Conservation (phyloP, 2,888 invertebrate genomes). For the Disparrhopalites patrizii region DNA sequence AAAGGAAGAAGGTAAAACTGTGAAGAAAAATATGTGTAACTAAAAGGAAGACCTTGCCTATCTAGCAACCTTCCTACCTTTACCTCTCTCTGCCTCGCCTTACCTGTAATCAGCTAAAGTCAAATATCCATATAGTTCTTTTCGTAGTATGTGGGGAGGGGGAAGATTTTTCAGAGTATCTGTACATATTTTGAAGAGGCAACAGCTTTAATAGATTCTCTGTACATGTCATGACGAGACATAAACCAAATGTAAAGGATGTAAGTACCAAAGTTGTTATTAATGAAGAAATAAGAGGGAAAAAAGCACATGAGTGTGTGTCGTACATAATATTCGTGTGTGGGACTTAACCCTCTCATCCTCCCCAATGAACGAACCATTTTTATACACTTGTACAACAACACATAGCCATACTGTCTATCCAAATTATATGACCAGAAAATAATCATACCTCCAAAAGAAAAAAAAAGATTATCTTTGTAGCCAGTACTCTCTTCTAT, state of each 20-base stretch:
- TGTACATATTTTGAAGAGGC: too few species aligned
- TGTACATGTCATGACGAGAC: not conserved
- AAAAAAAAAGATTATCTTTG: not conserved
- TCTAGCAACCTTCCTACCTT: slow-evolving; percentile 26
- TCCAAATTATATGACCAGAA: slow-evolving; percentile 6
- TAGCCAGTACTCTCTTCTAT: not conserved
- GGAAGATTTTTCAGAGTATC: too few species aligned
- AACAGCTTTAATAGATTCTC: not conserved
- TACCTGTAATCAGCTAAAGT: too few species aligned
- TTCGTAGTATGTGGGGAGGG: too few species aligned
- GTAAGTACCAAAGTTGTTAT: too few species aligned
- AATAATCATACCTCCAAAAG: not conserved
- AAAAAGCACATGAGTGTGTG: not conserved
- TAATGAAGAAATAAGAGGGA: not conserved
- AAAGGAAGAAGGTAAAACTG: too few species aligned
- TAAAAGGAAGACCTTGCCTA: slow-evolving; percentile 23
- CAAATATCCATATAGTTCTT: slow-evolving; percentile 31
- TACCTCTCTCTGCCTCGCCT: slow-evolving; percentile 8
- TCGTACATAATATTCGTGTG: slow-evolving; percentile 6
- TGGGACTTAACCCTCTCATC: not conserved
- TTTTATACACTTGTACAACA: not conserved
- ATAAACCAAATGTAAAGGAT: not conserved
- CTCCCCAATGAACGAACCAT: too few species aligned
- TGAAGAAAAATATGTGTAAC: too few species aligned
- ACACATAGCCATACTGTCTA: slow-evolving; percentile 15